Evolutionary conservation across 1,140 invertebrate species (phyloP).

Genomic region (Drosophila teissieri): DNA sequence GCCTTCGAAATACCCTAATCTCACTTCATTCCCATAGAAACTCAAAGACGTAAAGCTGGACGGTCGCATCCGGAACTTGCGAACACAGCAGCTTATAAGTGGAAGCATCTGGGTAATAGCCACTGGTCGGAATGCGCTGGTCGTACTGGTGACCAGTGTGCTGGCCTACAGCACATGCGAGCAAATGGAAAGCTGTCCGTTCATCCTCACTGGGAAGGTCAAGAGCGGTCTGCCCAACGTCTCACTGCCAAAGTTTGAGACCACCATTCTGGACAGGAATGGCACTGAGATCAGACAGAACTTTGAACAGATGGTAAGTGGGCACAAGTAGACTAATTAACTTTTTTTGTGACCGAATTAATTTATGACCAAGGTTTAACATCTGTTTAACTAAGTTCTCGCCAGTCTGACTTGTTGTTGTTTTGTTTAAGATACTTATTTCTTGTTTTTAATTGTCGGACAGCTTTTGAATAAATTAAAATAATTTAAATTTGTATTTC

Average conservation of each 20-base stretch:
- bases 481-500: no score
- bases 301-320: slow-evolving; percentile 85
- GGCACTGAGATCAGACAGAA: slow-evolving; percentile 75
- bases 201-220: slow-evolving; percentile 89
- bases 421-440: not conserved
- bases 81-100: slow-evolving; percentile 81
- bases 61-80: slow-evolving; percentile 33
- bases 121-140: slow-evolving; percentile 91
- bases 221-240: slow-evolving; percentile 87
- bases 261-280: slow-evolving; percentile 86
- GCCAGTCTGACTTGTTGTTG: not conserved
- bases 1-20: not conserved
- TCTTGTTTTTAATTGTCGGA: slow-evolving; percentile 1
- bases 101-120: slow-evolving; percentile 90
- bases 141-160: slow-evolving; percentile 88
- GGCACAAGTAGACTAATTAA: not conserved
- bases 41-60: slow-evolving; percentile 87
- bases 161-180: slow-evolving; percentile 86
- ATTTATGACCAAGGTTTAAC: not conserved
- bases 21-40: slow-evolving; percentile 86
- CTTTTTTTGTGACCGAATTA: not conserved
- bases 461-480: no score
- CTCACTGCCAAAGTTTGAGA: slow-evolving; percentile 87
- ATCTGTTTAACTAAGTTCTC: not conserved
- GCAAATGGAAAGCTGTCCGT: slow-evolving; percentile 85